phyloP scores from a whole-genome alignment of 2,888 invertebrate genomes.

The Drosophila incognita region DNA sequence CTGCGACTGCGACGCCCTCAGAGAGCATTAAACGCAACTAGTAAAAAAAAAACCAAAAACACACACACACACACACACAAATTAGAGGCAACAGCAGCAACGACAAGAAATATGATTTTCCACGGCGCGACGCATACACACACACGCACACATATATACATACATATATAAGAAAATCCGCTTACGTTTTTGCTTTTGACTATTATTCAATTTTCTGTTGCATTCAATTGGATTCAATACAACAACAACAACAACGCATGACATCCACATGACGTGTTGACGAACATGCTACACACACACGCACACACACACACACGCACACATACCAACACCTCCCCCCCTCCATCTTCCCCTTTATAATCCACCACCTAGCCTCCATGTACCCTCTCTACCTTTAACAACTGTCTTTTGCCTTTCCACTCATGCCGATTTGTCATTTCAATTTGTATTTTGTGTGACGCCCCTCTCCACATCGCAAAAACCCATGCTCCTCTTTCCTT shows the following conservation, averaged over 20 bases:
- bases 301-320: not conserved
- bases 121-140: conserved; percentile 49
- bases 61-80: conserved; percentile 51
- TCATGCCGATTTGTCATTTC: conserved; percentile 66
- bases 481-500: not conserved
- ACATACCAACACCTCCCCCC: not conserved
- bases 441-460: conserved; percentile 60
- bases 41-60: conserved; percentile 1
- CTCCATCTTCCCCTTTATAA: not conserved
- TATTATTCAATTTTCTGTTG: conserved; percentile 77
- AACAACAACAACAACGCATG: conserved; percentile 37
- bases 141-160: not conserved
- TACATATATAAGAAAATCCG: conserved; percentile 54
- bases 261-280: conserved; percentile 32
- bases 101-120: conserved; percentile 66
- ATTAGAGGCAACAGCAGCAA: conserved; percentile 56
- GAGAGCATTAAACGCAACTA: conserved; percentile 75
- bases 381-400: conserved; percentile 8
- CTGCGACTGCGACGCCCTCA: conserved; percentile 65
- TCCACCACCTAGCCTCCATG: not conserved
- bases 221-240: conserved; percentile 75
- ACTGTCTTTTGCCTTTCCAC: conserved; percentile 29
- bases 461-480: not conserved
- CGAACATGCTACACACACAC: conserved; percentile 9
- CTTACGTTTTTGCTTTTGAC: conserved; percentile 76